Percentiles rank a stretch among this genome's conserved stretches.
Conservation (phyloP, 1,140 invertebrate species). For the Magallana gigas region DNA sequence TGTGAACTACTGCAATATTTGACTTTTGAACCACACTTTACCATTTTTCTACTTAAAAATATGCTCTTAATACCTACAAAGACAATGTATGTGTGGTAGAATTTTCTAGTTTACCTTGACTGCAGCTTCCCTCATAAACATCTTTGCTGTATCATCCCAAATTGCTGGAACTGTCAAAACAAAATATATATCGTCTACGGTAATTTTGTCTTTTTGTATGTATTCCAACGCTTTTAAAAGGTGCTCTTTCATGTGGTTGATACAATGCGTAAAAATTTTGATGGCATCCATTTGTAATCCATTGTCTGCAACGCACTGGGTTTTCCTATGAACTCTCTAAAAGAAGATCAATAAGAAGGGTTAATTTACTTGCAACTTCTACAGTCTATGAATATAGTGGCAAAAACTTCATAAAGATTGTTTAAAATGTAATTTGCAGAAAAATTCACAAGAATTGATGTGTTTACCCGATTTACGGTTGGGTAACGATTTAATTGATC, state of each 20-base stretch:
- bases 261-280: not conserved
- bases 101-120: not conserved
- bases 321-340: slow-evolving; percentile 14
- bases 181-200: not conserved
- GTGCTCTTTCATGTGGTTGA: slow-evolving; percentile 3
- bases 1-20: too few species aligned
- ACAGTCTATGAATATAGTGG: too few species aligned
- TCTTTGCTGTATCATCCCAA: slow-evolving; percentile 1
- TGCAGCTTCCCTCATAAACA: slow-evolving; percentile 36
- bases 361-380: too few species aligned
- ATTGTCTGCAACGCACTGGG: not conserved
- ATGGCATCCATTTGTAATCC: not conserved
- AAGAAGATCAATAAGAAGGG: not conserved
- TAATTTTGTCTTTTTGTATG: not conserved
- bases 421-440: too few species aligned
- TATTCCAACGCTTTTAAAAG: not conserved
- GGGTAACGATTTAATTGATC: too few species aligned
- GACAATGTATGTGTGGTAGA: too few species aligned
- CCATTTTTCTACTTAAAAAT: too few species aligned
- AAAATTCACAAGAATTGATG: too few species aligned
- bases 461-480: too few species aligned
- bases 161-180: not conserved
- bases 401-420: too few species aligned
- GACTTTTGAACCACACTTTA: too few species aligned
- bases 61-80: too few species aligned